Conservation (phyloP, 2,797 vertebrate genomes). For the Bovichtus diacanthus region DNA sequence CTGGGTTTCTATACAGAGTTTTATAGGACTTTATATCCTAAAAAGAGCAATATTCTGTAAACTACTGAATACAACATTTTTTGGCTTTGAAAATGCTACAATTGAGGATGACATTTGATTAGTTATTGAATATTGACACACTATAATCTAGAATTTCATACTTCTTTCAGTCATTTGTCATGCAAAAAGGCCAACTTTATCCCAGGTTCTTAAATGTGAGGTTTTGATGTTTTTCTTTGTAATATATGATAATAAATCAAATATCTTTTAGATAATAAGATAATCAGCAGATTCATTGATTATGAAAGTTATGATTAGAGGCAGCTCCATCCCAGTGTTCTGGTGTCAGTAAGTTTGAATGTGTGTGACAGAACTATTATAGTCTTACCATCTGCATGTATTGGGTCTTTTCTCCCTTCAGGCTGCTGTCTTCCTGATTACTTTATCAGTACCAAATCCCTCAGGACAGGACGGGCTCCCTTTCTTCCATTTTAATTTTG, state of each 20-base stretch:
- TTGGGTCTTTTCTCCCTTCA: conserved; percentile 44
- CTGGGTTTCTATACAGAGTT: too few species aligned
- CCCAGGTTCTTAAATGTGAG: not conserved
- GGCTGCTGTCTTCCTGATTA: conserved; percentile 58
- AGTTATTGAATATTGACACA: not conserved
- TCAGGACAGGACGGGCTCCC: conserved; percentile 6
- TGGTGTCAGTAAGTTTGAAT: conserved; percentile 22
- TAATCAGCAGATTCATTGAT: not conserved
- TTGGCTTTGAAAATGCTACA: not conserved
- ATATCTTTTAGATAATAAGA: too few species aligned
- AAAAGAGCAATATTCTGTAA: not conserved
- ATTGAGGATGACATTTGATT: not conserved
- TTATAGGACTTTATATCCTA: too few species aligned
- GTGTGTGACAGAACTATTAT: conserved; percentile 16
- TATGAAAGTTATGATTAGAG: not conserved
- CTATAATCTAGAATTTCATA: not conserved
- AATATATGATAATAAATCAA: too few species aligned
- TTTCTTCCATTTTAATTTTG: conserved; percentile 68
- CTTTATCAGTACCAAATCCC: conserved; percentile 46
- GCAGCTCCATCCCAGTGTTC: not conserved
- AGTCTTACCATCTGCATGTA: conserved; percentile 65
- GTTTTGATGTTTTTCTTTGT: not conserved
- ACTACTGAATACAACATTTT: not conserved
- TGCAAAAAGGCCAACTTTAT: not conserved
- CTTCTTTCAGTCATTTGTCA: not conserved